A percentile compares a stretch with the other conserved stretches of the same genome.
Evolutionary conservation across 2,113 vertebrate species (phyloP).

Genomic region (Prunella fulvescens): DNA sequence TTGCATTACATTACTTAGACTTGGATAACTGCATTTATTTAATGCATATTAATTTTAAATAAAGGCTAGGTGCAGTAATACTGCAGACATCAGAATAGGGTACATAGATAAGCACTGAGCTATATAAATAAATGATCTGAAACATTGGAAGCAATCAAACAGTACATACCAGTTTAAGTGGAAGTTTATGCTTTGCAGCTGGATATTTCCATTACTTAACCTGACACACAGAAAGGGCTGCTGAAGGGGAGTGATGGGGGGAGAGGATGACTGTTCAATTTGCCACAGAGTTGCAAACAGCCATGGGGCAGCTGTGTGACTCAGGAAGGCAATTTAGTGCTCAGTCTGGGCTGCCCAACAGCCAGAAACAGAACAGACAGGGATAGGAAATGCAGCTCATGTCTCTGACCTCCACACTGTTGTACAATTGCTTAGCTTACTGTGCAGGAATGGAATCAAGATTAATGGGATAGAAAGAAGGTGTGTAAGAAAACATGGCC

Average conservation of each 20-base stretch:
- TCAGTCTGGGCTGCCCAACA: neutral
- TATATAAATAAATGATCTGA: neutral
- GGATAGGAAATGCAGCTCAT: neutral
- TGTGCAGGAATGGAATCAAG: neutral
- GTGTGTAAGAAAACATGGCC: neutral
- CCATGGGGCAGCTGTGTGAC: neutral
- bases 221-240: neutral
- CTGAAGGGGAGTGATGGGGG: neutral
- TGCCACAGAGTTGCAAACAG: neutral
- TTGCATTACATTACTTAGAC: neutral
- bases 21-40: neutral
- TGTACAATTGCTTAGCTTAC: neutral
- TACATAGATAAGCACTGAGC: neutral
- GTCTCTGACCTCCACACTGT: neutral
- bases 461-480: neutral
- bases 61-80: neutral
- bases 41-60: conserved; percentile 7
- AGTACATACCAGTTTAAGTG: neutral
- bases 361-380: neutral
- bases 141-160: neutral
- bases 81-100: neutral
- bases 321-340: neutral
- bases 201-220: neutral
- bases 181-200: neutral
- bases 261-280: neutral